Evolutionary conservation across 30 jellyfish, hydroid and myxozoan genomes (phyloP).

Genomic region (Cassiopea andromeda): DNA sequence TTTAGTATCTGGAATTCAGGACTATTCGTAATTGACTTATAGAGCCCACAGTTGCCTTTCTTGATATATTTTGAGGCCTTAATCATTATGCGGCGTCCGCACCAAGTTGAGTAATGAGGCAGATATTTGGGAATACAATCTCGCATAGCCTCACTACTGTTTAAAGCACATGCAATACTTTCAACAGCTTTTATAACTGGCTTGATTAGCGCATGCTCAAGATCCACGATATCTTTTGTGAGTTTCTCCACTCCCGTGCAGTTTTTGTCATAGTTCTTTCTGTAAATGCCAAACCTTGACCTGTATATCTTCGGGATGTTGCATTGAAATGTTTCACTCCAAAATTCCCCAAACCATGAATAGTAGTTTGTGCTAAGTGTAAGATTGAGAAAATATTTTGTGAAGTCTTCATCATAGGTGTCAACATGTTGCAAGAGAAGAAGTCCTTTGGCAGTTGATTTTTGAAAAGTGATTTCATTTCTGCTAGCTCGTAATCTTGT

Average conservation of each 20-base stretch:
- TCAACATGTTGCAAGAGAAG: conserved; percentile 16
- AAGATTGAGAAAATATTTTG: background rate
- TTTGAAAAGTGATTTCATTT: background rate
- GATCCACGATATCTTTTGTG: background rate
- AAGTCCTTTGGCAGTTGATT: conserved; percentile 9
- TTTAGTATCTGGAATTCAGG: background rate
- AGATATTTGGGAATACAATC: background rate
- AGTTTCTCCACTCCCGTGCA: background rate
- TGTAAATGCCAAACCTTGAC: background rate
- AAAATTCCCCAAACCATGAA: conserved; percentile 21
- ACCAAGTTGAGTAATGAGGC: background rate
- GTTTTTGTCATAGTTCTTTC: background rate
- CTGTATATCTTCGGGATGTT: background rate
- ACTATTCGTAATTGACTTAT: background rate
- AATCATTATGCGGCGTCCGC: background rate
- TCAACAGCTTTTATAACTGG: conserved; percentile 11
- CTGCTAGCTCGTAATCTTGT: conserved; percentile 1
- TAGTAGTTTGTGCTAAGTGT: background rate
- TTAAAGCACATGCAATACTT: background rate
- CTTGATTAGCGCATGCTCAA: conserved; percentile 5
- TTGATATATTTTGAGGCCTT: background rate
- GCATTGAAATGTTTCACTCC: conserved; percentile 24
- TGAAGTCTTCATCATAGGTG: conserved; percentile 12
- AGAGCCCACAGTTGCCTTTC: background rate
- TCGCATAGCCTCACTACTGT: background rate